phyloP scores from a whole-genome alignment of 2,113 vertebrate species.

The Tricholaema leucomelas region DNA sequence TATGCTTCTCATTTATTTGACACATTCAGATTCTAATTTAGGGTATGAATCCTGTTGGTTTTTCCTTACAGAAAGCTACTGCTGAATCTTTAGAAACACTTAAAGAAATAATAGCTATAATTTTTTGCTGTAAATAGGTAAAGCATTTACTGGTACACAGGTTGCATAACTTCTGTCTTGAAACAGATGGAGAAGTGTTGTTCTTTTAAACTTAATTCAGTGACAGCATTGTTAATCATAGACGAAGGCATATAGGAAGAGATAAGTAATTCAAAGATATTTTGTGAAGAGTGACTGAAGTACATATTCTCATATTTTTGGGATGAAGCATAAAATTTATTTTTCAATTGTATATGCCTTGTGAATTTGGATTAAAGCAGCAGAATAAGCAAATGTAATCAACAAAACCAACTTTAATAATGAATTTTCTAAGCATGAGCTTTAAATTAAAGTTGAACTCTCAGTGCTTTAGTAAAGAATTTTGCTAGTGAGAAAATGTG shows the following conservation, averaged over 20 bases:
- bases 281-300: not conserved
- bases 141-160: not conserved
- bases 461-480: not conserved
- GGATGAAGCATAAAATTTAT: not conserved
- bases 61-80: not conserved
- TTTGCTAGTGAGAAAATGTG: not conserved
- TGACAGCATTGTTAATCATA: not conserved
- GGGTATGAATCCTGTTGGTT: not conserved
- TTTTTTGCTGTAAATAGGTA: not conserved
- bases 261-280: not conserved
- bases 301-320: not conserved
- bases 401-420: not conserved
- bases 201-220: not conserved
- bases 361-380: not conserved
- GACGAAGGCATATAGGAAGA: not conserved
- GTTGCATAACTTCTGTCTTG: not conserved
- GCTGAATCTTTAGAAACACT: not conserved
- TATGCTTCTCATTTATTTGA: not conserved
- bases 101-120: not conserved
- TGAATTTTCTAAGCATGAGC: not conserved
- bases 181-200: not conserved
- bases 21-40: not conserved
- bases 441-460: not conserved
- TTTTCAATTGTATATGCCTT: not conserved
- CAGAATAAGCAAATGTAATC: not conserved